Evolutionary conservation across 2,888 invertebrate species (phyloP), one percentile per base, ranked within the genome.

Genomic region (Sipha maydis): DNA sequence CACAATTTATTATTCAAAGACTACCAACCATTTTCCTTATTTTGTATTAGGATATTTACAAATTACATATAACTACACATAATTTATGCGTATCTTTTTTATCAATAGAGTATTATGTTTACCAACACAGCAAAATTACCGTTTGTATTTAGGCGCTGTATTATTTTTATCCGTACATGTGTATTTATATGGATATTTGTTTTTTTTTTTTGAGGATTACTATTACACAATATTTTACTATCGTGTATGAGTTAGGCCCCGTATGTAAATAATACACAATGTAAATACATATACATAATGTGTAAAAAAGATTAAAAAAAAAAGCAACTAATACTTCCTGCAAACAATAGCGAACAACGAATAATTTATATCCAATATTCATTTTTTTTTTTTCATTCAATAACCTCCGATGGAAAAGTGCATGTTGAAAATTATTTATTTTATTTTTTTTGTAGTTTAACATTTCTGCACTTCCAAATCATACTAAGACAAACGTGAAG

Each of bases 161-260:
- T 83, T 54, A 8, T 34, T 28, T 11, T 48, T 48, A 48, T 48
- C 38, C 41, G 21, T 7, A 41, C 21, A 7, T 21, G 28, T 3
- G 8, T 54, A 31, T 21, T 17, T 73, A 48, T 9, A 41, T 11
- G 1, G 48, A 14, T 48, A 61, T 61, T 61, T 61, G 19, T 61
- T 28, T 61, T 84, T 79, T 48, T 41, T 17, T 69, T 83, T 73
- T 17, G 14, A 28, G 41, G 54, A 73, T 73, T 56, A 75, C 0
- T 83, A 75, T 75, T 38, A 38, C 75, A 83, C 54, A 83, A 61
- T 56, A 8, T 73, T 48, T 48, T 75, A 73, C 75, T 38, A 56
- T 54, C 25, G 21, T 61, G 8, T 5, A 54, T 9, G 31, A 48
- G 3, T 1, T 9, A 25, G 61, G 4, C 21, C 7, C 25, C 61